phyloP scores from a whole-genome alignment of 2,797 vertebrate species.

The Carduelis carduelis region DNA sequence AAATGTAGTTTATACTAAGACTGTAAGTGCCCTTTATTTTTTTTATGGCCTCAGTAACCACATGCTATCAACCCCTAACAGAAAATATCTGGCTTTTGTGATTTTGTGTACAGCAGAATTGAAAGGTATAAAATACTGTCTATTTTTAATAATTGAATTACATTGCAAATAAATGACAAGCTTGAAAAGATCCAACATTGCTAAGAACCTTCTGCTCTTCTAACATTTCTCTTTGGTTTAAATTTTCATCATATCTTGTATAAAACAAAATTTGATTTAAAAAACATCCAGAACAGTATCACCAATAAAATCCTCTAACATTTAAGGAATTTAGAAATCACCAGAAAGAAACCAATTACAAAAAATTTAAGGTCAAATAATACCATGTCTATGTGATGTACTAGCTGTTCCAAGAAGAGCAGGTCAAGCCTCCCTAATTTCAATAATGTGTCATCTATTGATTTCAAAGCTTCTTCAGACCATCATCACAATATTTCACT shows the following conservation, averaged over 20 bases:
- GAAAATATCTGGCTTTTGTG: constrained; percentile 65
- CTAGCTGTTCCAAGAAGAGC: neutral
- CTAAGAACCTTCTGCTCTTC: neutral
- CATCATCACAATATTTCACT: constrained; percentile 46
- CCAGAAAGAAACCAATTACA: neutral
- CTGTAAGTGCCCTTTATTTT: constrained; percentile 46
- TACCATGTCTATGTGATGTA: neutral
- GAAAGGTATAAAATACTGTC: constrained; percentile 64
- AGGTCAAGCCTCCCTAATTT: constrained; percentile 58
- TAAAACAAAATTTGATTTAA: neutral
- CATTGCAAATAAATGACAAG: constrained; percentile 62
- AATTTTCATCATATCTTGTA: neutral
- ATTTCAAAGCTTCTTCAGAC: constrained; percentile 54
- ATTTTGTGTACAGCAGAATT: constrained; percentile 57
- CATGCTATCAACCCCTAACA: constrained; percentile 62
- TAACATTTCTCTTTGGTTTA: constrained; percentile 3
- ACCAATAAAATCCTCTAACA: neutral
- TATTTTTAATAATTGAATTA: constrained; percentile 75
- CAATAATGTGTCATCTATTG: constrained; percentile 48
- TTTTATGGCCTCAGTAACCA: constrained; percentile 57
- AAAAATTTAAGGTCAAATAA: constrained; percentile 13
- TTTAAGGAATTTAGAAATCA: neutral
- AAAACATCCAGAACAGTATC: neutral
- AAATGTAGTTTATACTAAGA: constrained; percentile 70
- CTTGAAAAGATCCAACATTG: constrained; percentile 7